Percentiles rank a stretch among this genome's conserved stretches.
These are phyloP conservation scores for Syrista parreyssii DNA, from an alignment of 2,888 invertebrate genomes.

Conservation along the genomic window DNA sequence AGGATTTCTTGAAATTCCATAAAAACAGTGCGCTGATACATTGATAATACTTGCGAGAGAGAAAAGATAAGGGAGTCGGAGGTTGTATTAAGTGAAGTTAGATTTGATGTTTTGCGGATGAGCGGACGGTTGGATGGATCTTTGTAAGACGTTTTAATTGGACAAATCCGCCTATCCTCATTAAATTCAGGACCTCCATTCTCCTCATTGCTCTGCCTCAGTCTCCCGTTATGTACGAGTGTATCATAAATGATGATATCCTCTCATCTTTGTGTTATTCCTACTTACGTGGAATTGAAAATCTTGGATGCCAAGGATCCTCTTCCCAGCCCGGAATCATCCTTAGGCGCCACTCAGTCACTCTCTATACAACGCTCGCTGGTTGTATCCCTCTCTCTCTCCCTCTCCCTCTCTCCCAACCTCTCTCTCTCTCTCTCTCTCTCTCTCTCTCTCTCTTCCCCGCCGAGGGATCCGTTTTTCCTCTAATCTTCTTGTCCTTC, in stretches of 20 bases:
- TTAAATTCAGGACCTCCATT: constrained; percentile 56
- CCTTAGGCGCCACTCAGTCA: constrained; percentile 1
- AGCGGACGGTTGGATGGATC: constrained; percentile 57
- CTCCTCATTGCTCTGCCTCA: constrained; percentile 23
- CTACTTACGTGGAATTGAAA: constrained; percentile 55
- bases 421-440: constrained; percentile 4
- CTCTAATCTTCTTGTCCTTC: constrained; percentile 12
- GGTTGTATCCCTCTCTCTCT: constrained; percentile 3
- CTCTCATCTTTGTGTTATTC: constrained; percentile 59
- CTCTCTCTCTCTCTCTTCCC: constrained; percentile 11
- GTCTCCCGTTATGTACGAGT: constrained; percentile 1
- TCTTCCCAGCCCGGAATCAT: background rate
- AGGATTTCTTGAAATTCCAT: background rate
- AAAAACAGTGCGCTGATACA: background rate
- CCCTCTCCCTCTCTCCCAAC: constrained; percentile 1
- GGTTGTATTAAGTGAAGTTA: constrained; percentile 37
- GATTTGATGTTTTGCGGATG: constrained; percentile 59
- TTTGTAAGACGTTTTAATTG: constrained; percentile 67
- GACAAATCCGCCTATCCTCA: constrained; percentile 68
- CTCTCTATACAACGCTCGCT: background rate
- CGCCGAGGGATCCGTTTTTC: constrained; percentile 8
- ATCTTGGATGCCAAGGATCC: constrained; percentile 38
- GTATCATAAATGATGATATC: constrained; percentile 48
- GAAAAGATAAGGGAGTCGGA: background rate
- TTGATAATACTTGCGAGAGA: background rate